phyloP scores from a whole-genome alignment of 1,140 invertebrate species.

The Antheraea mylitta region DNA sequence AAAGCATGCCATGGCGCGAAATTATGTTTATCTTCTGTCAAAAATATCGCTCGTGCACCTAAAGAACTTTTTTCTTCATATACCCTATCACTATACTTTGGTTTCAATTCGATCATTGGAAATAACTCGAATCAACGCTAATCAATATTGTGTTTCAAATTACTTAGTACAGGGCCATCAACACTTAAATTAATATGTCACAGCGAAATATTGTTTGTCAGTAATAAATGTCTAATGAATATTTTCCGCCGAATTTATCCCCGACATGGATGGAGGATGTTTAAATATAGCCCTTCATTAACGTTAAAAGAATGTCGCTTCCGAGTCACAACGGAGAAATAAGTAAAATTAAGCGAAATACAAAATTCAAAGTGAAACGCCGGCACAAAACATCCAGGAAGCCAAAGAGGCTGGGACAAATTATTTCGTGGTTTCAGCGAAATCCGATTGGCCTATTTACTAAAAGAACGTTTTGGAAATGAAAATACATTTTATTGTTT shows the following conservation, averaged over 20 bases:
- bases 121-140: too few relatives aligned
- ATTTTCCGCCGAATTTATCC: background rate
- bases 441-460: background rate
- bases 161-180: too few relatives aligned
- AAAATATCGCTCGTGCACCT: too few relatives aligned
- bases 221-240: background rate
- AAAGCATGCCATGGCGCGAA: too few relatives aligned
- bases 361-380: background rate
- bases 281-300: background rate
- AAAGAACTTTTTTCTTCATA: too few relatives aligned
- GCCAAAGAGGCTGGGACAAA: background rate
- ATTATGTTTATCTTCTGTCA: too few relatives aligned
- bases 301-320: background rate
- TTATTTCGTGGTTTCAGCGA: background rate
- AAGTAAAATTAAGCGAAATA: background rate
- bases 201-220: background rate
- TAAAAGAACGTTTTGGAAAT: background rate
- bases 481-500: background rate
- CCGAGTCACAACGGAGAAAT: background rate
- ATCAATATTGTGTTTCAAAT: too few relatives aligned
- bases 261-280: background rate
- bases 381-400: background rate
- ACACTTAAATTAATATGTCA: too few relatives aligned
- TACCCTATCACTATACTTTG: too few relatives aligned
- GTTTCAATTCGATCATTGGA: too few relatives aligned